Evolutionary conservation across 2,888 invertebrate genomes (phyloP).

Genomic region (Parochlus steinenii): DNA sequence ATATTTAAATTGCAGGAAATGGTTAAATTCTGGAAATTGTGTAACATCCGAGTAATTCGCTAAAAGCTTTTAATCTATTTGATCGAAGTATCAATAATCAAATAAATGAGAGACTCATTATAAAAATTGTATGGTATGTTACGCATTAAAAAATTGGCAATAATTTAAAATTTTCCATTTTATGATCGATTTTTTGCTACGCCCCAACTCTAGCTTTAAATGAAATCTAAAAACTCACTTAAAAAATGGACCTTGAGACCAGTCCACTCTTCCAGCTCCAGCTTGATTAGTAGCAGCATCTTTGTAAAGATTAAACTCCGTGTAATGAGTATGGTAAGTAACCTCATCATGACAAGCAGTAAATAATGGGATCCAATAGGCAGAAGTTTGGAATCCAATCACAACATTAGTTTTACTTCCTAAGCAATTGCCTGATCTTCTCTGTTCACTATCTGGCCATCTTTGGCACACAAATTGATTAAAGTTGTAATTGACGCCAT

Average conservation of each 20-base stretch:
- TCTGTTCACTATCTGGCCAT: conserved; percentile 15
- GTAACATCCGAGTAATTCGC: too few species aligned
- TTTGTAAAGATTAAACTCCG: conserved; percentile 17
- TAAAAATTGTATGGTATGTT: too few species aligned
- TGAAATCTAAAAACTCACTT: too few species aligned
- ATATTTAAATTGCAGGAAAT: too few species aligned
- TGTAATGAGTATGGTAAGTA: conserved; percentile 18
- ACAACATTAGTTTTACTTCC: conserved; percentile 16
- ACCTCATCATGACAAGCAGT: conserved; percentile 20
- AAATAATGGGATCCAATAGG: conserved; percentile 18
- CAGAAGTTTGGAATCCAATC: conserved; percentile 20
- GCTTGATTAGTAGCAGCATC: conserved; percentile 17
- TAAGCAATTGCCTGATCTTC: conserved; percentile 15
- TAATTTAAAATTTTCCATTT: too few species aligned
- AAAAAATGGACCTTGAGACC: conserved; percentile 17
- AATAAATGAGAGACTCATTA: too few species aligned
- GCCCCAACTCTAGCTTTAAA: too few species aligned
- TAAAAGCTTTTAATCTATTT: too few species aligned
- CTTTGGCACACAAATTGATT: conserved; percentile 17
- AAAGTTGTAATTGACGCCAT: conserved; percentile 15
- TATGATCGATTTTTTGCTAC: too few species aligned
- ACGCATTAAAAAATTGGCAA: too few species aligned
- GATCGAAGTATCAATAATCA: too few species aligned
- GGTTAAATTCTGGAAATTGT: too few species aligned
- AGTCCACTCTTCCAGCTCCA: conserved; percentile 18